Percentiles rank a stretch among this genome's conserved stretches.
phyloP scores from a whole-genome alignment of 2,113 vertebrate genomes.

The Pterocles burchelli region DNA sequence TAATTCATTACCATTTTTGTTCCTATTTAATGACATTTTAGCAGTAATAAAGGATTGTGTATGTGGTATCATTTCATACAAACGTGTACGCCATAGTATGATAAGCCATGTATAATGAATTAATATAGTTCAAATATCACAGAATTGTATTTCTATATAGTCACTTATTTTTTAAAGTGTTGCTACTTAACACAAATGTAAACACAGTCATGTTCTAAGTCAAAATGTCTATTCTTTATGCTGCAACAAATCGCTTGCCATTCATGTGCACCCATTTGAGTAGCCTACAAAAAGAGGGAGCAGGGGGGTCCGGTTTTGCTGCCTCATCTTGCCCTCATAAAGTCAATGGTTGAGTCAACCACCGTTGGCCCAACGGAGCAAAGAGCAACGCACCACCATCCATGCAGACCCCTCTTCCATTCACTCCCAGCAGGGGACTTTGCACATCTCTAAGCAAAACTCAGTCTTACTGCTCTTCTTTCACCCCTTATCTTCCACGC shows the following conservation, averaged over 20 bases:
- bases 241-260: not conserved
- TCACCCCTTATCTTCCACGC: not conserved
- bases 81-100: not conserved
- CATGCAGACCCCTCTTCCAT: not conserved
- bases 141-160: not conserved
- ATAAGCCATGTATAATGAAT: not conserved
- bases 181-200: not conserved
- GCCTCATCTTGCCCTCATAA: not conserved
- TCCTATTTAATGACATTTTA: not conserved
- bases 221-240: not conserved
- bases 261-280: not conserved
- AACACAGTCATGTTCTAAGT: not conserved
- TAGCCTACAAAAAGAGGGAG: not conserved
- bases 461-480: not conserved
- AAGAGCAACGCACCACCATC: not conserved
- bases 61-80: not conserved
- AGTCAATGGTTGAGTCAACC: not conserved
- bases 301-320: fast-evolving
- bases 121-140: not conserved
- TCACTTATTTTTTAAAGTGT: not conserved
- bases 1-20: not conserved
- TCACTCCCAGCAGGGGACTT: not conserved
- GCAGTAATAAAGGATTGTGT: not conserved
- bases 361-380: fast-evolving
- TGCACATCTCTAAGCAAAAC: fast-evolving